Evolutionary conservation across 2,113 vertebrate species (phyloP).

Genomic region (Lamprotornis superbus): DNA sequence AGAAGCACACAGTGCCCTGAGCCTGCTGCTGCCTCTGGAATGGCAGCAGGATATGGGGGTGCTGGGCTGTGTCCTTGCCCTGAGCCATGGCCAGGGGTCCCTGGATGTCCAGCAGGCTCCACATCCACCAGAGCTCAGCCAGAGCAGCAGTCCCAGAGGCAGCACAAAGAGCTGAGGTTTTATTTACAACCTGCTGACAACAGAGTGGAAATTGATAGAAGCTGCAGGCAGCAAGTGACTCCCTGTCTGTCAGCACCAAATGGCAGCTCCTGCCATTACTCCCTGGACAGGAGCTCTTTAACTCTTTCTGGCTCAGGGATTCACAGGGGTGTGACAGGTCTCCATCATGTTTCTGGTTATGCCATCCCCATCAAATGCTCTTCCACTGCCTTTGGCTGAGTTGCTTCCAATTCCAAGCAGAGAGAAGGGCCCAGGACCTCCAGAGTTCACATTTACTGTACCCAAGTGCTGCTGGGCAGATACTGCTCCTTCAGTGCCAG

Average conservation of each 20-base stretch:
- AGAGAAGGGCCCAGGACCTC: neutral
- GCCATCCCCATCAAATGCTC: rapidly evolving
- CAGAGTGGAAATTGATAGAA: conserved; percentile 42
- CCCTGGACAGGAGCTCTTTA: neutral
- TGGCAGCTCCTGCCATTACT: conserved; percentile 13
- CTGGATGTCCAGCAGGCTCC: neutral
- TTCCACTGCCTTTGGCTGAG: neutral
- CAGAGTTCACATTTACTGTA: neutral
- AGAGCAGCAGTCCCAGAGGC: neutral
- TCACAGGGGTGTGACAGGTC: neutral
- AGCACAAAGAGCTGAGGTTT: neutral
- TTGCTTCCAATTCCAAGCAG: neutral
- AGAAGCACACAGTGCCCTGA: neutral
- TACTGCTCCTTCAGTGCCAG: neutral
- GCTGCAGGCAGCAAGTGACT: conserved; percentile 47
- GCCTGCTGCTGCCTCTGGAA: neutral
- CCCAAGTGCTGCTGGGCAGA: neutral
- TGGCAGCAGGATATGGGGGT: neutral
- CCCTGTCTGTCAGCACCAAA: conserved; percentile 47
- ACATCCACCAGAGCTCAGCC: rapidly evolving
- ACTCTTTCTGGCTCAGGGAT: neutral
- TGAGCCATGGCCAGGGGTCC: neutral
- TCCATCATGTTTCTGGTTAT: rapidly evolving
- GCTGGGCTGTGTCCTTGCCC: neutral
- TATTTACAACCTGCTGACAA: conserved; percentile 67